Evolutionary conservation across 2,888 invertebrate species (phyloP).

Genomic region (Zhengitettix transpicula): DNA sequence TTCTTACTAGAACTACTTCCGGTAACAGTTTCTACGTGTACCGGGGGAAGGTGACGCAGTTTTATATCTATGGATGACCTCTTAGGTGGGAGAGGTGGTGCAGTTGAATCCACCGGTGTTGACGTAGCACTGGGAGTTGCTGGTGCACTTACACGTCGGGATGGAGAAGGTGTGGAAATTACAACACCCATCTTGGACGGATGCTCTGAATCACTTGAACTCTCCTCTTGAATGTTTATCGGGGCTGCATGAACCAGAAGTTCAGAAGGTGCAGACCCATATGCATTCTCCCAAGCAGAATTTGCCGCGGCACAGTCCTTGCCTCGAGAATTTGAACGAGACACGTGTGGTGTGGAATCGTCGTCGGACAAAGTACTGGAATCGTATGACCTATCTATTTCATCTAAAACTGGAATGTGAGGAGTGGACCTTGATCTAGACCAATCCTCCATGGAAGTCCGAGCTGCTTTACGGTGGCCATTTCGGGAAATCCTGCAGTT

Average conservation of each 20-base stretch:
- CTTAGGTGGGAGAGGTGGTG: constrained; percentile 42
- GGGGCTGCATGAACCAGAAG: constrained; percentile 17
- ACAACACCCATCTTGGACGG: not conserved
- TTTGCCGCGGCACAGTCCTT: constrained; percentile 21
- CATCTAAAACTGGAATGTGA: constrained; percentile 18
- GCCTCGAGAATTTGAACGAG: constrained; percentile 28
- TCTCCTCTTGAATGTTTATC: constrained; percentile 15
- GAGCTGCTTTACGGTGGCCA: not conserved
- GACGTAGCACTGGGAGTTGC: constrained; percentile 2
- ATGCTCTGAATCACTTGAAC: not conserved
- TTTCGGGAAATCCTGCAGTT: not conserved
- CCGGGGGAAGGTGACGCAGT: constrained; percentile 44
- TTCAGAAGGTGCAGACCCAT: constrained; percentile 9
- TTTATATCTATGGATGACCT: constrained; percentile 24
- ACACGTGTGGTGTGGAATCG: constrained; percentile 29
- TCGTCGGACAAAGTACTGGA: constrained; percentile 29
- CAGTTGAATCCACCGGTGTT: constrained; percentile 23
- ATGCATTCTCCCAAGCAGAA: constrained; percentile 17
- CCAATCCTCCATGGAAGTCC: constrained; percentile 7
- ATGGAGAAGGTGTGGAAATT: not conserved
- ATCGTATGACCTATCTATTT: constrained; percentile 22
- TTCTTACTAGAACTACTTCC: constrained; percentile 18
- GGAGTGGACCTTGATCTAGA: constrained; percentile 17
- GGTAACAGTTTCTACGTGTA: constrained; percentile 37
- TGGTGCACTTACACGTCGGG: not conserved